phyloP scores from a whole-genome alignment of 2,888 invertebrate genomes.

The Meteorus colon region DNA sequence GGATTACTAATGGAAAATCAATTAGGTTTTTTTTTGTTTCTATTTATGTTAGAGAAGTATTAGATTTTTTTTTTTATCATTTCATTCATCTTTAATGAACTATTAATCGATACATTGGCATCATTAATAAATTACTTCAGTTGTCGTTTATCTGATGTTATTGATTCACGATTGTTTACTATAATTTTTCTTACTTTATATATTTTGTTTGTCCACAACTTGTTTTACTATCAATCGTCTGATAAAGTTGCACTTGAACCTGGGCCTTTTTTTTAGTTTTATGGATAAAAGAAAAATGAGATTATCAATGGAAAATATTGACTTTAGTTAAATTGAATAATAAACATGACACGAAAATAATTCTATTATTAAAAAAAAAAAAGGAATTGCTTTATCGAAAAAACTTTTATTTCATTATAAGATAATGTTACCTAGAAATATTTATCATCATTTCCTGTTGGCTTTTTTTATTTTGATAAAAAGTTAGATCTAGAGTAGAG shows the following conservation, averaged over 20 bases:
- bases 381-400: not conserved
- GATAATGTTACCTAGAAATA: no score
- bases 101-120: not conserved
- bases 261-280: not conserved
- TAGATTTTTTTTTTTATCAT: conserved; percentile 6
- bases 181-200: not conserved
- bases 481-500: not conserved
- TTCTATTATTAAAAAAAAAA: not conserved
- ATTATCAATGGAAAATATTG: not conserved
- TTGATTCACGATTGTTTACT: not conserved
- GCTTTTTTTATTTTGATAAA: not conserved
- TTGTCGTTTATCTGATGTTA: not conserved
- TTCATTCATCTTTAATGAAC: not conserved
- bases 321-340: not conserved
- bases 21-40: conserved; percentile 8
- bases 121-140: not conserved
- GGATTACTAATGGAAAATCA: conserved; percentile 20
- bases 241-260: not conserved
- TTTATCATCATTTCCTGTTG: not conserved
- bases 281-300: not conserved
- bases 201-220: not conserved
- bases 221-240: not conserved
- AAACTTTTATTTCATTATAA: not conserved
- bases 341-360: not conserved
- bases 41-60: not conserved